Evolutionary conservation across 2,113 vertebrate genomes (phyloP), one percentile per base, ranked within the genome.

Genomic region (Mola mola): DNA sequence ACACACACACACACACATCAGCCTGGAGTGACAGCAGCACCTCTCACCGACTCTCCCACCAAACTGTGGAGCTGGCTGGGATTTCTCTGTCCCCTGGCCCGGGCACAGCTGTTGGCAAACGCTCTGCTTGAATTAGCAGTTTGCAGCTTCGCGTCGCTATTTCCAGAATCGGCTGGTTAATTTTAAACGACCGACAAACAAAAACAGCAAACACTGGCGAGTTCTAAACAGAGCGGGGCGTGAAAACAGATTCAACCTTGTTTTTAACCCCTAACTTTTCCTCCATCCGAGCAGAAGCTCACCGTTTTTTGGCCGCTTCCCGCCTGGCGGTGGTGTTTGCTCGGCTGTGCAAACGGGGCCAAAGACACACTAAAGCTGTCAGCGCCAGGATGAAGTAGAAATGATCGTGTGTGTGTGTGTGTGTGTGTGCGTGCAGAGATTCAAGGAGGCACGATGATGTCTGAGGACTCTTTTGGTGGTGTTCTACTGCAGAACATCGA

Each of bases 161-260:
- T 81, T 72, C 73, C 33, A 86, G 76, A 82, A 78, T 38, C 64
- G 75, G 57, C 65, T 6, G 4, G 56, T 40, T 13, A 16, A 71
- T 68, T 73, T 65, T 15, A 56, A 83, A 75, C 56, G 59, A 44
- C 52, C 74, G 76, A 37, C 56, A 47, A 64, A 79, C 69, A 77
- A 65, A 85, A n/a, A 74, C 24, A 41, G 12, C 13, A 15, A 68
- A 26, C 19, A 40, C 13, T 8, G 19, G 33, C 44, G 22, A 29
- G 55, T 65, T 55, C 8, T 40, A 9, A 20, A 17, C 38, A 11
- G 9, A 34, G n/a, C n/a, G n/a, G n/a, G n/a, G n/a, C n/a, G n/a
- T n/a, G n/a, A n/a, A n/a, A n/a, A n/a, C n/a, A n/a, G n/a, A n/a
- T n/a, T n/a, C n/a, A n/a, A n/a, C n/a, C n/a, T n/a, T n/a, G n/a